Base-by-base conservation (phyloP, 2,113 vertebrate genomes). In the Bubo scandiacus region DNA sequence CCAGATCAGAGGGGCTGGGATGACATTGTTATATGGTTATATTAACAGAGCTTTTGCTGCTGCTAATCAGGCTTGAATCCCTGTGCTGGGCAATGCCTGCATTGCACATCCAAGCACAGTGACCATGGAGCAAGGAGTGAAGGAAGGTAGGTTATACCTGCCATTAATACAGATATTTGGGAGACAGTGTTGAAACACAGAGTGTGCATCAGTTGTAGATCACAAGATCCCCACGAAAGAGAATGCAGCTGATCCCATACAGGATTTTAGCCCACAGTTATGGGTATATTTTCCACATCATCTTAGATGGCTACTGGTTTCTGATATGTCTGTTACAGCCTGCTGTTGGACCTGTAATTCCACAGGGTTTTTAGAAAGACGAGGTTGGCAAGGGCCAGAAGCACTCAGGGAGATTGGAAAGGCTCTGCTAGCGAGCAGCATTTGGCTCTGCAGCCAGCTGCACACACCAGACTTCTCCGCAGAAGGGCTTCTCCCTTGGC, bases 261-360 rank as follows among this genome's bases (percentile, higher is more conserved):
- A 22, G 57, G 70, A 55, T 68, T 77, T 68, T 86, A 83, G 30
- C 47, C 45, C 57, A 67, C 30, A 12, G 30, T 29, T 86, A 11
- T 0, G 9, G 10, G 17, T 43, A 3, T 12, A 57, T 66, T 82
- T 78, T 55, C 72, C 1, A 1, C 19, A 18, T 40, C 1, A 1
- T 27, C 40, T 65, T 29, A 38, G 75, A 25, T 52, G 40, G 29
- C 49, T 78, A 0, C 45, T 68, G 40, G 11, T 38, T 9, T 57
- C 67, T 65, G 72, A 5, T 47, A 3, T 12, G 52, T 22, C 67
- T 90, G 14, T 68, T 90, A 21, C 40, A 85, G 86, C 13, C 58
- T 47, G 34, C 23, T 61, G 20, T 29, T 59, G 34, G 58, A 52
- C 18, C 43, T 68, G 34, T 40, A 52, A 57, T 79, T 90, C 47